Percentiles rank a stretch among this genome's conserved stretches.
phyloP scores from a whole-genome alignment of 2,113 vertebrate genomes.

The Speoplatyrhinus poulsoni region DNA sequence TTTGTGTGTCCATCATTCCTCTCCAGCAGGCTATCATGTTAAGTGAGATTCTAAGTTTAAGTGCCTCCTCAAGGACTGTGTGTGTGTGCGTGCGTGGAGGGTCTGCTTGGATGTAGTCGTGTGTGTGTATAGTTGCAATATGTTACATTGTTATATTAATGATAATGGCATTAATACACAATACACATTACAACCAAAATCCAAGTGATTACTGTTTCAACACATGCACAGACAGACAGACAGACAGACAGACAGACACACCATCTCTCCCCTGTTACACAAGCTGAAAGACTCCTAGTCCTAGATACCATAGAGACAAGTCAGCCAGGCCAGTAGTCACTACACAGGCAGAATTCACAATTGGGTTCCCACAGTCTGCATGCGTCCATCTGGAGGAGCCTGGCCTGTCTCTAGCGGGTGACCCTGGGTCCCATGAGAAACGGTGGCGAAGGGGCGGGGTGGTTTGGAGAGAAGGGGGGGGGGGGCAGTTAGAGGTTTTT shows the following conservation, averaged over 20 bases:
- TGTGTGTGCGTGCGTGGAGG: not conserved
- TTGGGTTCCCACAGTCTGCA: conserved; percentile 57
- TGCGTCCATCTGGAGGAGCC: conserved; percentile 13
- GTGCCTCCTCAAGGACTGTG: conserved; percentile 40
- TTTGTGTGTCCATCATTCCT: conserved; percentile 32
- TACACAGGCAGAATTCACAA: conserved; percentile 55
- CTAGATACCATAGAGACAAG: conserved; percentile 3
- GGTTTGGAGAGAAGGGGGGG: not conserved
- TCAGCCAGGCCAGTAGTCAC: conserved; percentile 45
- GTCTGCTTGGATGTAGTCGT: not conserved
- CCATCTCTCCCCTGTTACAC: conserved; percentile 19
- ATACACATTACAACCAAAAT: conserved; percentile 7
- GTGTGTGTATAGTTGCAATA: conserved; percentile 9
- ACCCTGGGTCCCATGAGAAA: conserved; percentile 44
- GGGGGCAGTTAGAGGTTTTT: conserved; percentile 6
- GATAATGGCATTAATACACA: not conserved
- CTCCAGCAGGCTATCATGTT: conserved; percentile 49
- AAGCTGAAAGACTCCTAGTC: conserved; percentile 22
- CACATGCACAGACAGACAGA: conserved; percentile 3
- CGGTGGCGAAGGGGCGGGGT: conserved; percentile 18
- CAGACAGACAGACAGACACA: conserved; percentile 1
- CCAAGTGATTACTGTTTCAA: conserved; percentile 12
- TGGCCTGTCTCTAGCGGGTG: conserved; percentile 41
- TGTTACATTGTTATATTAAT: conserved; percentile 11
- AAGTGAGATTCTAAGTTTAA: conserved; percentile 33